Conservation (phyloP, 2,888 invertebrate genomes). For the Apodemia duryi region DNA sequence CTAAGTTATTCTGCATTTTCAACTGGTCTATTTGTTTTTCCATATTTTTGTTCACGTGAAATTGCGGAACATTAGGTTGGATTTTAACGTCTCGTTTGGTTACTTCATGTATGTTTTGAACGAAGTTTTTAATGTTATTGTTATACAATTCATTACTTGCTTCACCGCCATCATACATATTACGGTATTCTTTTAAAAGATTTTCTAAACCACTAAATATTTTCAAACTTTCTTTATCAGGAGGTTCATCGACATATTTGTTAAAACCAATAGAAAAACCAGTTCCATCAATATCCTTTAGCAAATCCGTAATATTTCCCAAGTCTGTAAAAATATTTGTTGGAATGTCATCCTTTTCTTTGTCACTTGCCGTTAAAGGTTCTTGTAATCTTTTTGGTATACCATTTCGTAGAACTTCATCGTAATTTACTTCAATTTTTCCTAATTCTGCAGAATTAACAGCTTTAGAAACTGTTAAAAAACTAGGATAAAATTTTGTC, state of each 20-base stretch:
- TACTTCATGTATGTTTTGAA: constrained; percentile 25
- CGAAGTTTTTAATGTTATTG: constrained; percentile 26
- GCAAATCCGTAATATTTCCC: constrained; percentile 50
- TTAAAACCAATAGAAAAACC: constrained; percentile 64
- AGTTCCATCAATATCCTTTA: constrained; percentile 60
- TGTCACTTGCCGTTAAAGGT: constrained; percentile 46
- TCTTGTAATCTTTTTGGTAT: constrained; percentile 57
- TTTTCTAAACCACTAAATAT: constrained; percentile 57
- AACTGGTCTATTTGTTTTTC: neutral
- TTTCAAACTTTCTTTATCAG: constrained; percentile 56
- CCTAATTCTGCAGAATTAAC: constrained; percentile 59
- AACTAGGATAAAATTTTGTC: constrained; percentile 41
- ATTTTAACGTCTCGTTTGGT: constrained; percentile 28
- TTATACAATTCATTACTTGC: constrained; percentile 25
- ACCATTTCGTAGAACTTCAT: constrained; percentile 44
- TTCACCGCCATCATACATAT: constrained; percentile 41
- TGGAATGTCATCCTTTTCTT: constrained; percentile 35
- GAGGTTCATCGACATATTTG: constrained; percentile 56
- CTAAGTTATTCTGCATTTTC: neutral
- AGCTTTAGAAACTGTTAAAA: constrained; percentile 44
- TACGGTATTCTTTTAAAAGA: constrained; percentile 52
- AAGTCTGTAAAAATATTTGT: constrained; percentile 38
- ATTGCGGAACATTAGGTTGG: constrained; percentile 28
- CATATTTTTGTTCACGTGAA: neutral
- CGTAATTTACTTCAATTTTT: constrained; percentile 49